Percentiles rank a stretch among this genome's conserved stretches.
Conservation (phyloP, 2,888 invertebrate genomes). For the Cataglyphis livida region DNA sequence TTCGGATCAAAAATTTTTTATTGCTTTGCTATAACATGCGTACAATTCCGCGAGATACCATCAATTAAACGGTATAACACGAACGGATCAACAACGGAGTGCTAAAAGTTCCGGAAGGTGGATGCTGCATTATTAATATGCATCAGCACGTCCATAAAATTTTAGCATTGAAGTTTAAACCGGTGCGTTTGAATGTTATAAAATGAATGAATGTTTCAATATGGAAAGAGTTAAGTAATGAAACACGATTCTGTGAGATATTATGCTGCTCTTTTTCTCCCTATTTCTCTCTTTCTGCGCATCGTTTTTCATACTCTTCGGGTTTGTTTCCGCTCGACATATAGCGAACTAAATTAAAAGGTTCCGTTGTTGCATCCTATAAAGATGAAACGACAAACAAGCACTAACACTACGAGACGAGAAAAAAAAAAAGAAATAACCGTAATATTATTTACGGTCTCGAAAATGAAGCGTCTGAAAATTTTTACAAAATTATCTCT, state of each 20-base stretch:
- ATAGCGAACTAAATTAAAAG: slow-evolving; percentile 49
- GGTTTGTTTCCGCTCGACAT: neutral
- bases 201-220: slow-evolving; percentile 37
- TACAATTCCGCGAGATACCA: slow-evolving; percentile 16
- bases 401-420: slow-evolving; percentile 8
- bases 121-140: slow-evolving; percentile 23
- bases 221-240: slow-evolving; percentile 44
- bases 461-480: neutral
- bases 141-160: slow-evolving; percentile 6
- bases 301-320: slow-evolving; percentile 11
- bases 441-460: slow-evolving; percentile 12
- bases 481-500: neutral
- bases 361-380: slow-evolving; percentile 35
- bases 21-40: slow-evolving; percentile 29
- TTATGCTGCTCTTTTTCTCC: slow-evolving; percentile 7
- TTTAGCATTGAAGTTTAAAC: neutral
- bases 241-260: slow-evolving; percentile 28
- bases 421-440: slow-evolving; percentile 19
- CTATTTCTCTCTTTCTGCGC: neutral
- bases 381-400: slow-evolving; percentile 46
- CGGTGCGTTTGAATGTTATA: neutral
- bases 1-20: slow-evolving; percentile 58
- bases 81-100: neutral
- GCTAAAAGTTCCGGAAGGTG: slow-evolving; percentile 5
- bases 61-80: slow-evolving; percentile 42